These are phyloP conservation scores for Solenopsis invicta DNA, from an alignment of 1,140 invertebrate genomes.

Conservation along the genomic window DNA sequence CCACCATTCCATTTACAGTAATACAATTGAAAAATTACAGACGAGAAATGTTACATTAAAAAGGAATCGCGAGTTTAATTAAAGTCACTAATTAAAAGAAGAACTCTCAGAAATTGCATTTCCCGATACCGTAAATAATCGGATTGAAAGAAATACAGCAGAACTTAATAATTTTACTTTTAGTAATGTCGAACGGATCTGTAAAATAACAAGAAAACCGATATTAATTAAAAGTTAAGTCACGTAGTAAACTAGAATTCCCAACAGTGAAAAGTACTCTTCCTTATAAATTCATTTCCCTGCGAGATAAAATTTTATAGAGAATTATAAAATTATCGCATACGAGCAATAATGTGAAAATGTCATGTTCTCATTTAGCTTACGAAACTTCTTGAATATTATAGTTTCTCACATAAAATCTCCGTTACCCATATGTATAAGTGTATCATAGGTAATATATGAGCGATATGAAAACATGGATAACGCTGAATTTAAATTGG, in stretches of 20 bases:
- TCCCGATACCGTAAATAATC: slow-evolving; percentile 42
- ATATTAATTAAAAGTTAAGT: slow-evolving; percentile 51
- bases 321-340: slow-evolving; percentile 32
- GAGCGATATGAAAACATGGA: too few relatives aligned
- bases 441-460: neutral
- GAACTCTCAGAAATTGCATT: slow-evolving; percentile 21
- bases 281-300: slow-evolving; percentile 21
- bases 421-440: neutral
- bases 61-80: neutral
- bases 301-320: slow-evolving; percentile 19
- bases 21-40: neutral
- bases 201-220: slow-evolving; percentile 37
- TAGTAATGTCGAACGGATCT: neutral
- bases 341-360: slow-evolving; percentile 12
- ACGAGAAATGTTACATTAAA: slow-evolving; percentile 7
- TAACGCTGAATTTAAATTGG: neutral
- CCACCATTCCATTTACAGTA: neutral
- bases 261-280: neutral
- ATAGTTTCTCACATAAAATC: neutral
- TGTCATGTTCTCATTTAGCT: slow-evolving; percentile 43
- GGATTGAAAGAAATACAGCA: slow-evolving; percentile 39
- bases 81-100: slow-evolving; percentile 36
- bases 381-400: slow-evolving; percentile 8
- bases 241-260: slow-evolving; percentile 23
- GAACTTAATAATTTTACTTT: slow-evolving; percentile 21